phyloP scores from a whole-genome alignment of 2,797 vertebrate genomes.

The Neopelma chrysocephalum region DNA sequence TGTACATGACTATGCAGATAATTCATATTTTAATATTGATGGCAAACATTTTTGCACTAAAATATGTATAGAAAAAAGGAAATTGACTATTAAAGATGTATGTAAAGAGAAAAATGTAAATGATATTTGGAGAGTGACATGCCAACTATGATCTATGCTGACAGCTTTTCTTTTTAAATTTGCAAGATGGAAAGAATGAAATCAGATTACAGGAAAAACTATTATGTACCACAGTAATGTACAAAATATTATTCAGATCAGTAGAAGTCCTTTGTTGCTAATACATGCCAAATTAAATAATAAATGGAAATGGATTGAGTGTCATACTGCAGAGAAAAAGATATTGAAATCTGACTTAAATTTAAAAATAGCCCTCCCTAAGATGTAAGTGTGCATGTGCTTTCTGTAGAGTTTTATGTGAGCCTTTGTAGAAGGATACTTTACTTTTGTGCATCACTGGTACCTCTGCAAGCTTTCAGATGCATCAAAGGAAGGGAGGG shows the following conservation, averaged over 20 bases:
- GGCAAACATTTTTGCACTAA: slow-evolving; percentile 63
- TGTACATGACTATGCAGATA: not conserved
- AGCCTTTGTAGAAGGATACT: not conserved
- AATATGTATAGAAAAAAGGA: slow-evolving; percentile 58
- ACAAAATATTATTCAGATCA: not conserved
- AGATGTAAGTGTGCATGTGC: not conserved
- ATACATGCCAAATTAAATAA: slow-evolving; percentile 42
- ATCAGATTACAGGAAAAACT: slow-evolving; percentile 38
- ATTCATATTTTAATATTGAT: slow-evolving; percentile 70
- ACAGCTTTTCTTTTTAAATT: slow-evolving; percentile 36
- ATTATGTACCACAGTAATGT: not conserved
- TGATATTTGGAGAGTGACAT: slow-evolving; percentile 31
- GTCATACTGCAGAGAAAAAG: not conserved
- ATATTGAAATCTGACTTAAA: not conserved
- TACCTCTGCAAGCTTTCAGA: fast-evolving
- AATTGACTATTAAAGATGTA: slow-evolving; percentile 64
- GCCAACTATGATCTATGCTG: slow-evolving; percentile 18
- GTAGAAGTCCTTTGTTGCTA: not conserved
- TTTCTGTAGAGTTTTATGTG: fast-evolving
- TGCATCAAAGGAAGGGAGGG: not conserved
- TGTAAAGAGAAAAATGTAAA: slow-evolving; percentile 49
- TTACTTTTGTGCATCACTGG: not conserved
- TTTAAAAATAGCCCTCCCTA: not conserved
- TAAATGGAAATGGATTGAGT: slow-evolving; percentile 3
- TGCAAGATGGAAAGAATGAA: slow-evolving; percentile 26